Evolutionary conservation across 37 sponge, comb jelly and placozoan genomes (phyloP), one percentile per base, ranked within the genome.

Genomic region (Halichondria panicea): DNA sequence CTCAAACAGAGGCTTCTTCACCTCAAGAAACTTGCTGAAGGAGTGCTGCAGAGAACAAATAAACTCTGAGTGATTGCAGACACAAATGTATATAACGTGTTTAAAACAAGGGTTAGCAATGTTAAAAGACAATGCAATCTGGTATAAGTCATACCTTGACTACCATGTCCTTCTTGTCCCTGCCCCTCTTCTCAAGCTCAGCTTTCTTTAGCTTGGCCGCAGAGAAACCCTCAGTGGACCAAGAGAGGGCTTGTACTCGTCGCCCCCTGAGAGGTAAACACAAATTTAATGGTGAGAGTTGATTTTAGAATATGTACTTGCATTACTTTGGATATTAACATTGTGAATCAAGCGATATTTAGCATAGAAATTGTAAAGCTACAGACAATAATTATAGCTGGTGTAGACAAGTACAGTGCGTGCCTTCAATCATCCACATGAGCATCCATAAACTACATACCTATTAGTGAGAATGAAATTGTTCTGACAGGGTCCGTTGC

Each of bases 221-320:
- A 0, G 91, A 90, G 50, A 93, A 90, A 0, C 97, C 94, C 28
- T 93, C 90, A 28, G 95, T 93, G 18, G 91, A 82, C 97, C 97
- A 96, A 32, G 85, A 96, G 37, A 93, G 71, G 12, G 88, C 82
- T 68, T 96, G 91, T 30, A 69, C 28, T 15, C 94, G 75, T 7
- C 84, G 22, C 32, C 81, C 81, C 50, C 63, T 62, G 35, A 22
- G 32, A n/a, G n/a, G n/a, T n/a, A n/a, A n/a, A n/a, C n/a, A n/a
- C n/a, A n/a, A n/a, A n/a, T n/a, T n/a, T n/a, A n/a, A n/a, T n/a
- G n/a, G n/a, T n/a, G n/a, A n/a, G n/a, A n/a, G n/a, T n/a, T n/a
- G n/a, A n/a, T n/a, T n/a, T n/a, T n/a, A n/a, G n/a, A n/a, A n/a
- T n/a, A n/a, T n/a, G n/a, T n/a, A n/a, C n/a, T n/a, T n/a, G n/a